phyloP scores from a whole-genome alignment of 1,140 invertebrate genomes.

The Tetramorium alpestre region DNA sequence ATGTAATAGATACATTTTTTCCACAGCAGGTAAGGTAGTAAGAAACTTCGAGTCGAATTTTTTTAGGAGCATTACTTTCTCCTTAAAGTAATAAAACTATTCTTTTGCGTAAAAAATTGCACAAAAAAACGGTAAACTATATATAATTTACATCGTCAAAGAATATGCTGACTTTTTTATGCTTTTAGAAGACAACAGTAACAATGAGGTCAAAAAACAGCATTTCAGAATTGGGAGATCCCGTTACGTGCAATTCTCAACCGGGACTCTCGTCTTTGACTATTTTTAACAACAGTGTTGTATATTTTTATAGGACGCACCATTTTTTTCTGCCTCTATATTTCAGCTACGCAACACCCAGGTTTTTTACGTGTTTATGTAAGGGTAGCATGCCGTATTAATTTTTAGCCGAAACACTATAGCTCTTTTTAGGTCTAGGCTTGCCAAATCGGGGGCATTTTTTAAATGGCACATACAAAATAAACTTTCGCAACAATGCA shows the following conservation, averaged over 20 bases:
- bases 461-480: slow-evolving; percentile 76
- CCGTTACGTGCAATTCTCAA: slow-evolving; percentile 74
- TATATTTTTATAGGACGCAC: slow-evolving; percentile 82
- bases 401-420: slow-evolving; percentile 83
- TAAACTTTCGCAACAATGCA: slow-evolving; percentile 59
- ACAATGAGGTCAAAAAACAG: slow-evolving; percentile 77
- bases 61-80: background rate
- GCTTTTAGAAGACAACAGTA: slow-evolving; percentile 74
- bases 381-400: slow-evolving; percentile 66
- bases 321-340: slow-evolving; percentile 61
- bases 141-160: slow-evolving; percentile 65
- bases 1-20: background rate
- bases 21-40: background rate
- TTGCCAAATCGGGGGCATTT: slow-evolving; percentile 68
- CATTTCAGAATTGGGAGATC: slow-evolving; percentile 76
- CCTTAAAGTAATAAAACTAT: background rate
- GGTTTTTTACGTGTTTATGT: slow-evolving; percentile 71
- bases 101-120: background rate
- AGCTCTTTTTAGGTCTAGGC: slow-evolving; percentile 72
- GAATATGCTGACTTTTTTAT: slow-evolving; percentile 79
- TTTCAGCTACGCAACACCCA: slow-evolving; percentile 30
- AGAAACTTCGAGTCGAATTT: background rate
- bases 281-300: slow-evolving; percentile 81
- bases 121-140: slow-evolving; percentile 68
- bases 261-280: slow-evolving; percentile 70